Base-by-base conservation (phyloP, 1,140 invertebrate species). In the Achroia grisella region DNA sequence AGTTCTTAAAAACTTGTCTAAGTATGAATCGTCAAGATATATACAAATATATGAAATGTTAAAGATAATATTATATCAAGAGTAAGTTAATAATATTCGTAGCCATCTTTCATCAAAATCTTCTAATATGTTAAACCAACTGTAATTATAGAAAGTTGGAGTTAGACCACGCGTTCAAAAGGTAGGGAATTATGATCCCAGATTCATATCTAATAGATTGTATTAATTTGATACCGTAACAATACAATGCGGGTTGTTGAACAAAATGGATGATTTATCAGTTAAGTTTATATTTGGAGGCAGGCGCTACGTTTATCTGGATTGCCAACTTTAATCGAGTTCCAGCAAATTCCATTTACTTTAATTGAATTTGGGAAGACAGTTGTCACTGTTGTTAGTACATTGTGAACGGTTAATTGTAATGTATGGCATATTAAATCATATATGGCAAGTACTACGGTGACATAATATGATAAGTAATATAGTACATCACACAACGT, bases 251-350 rank as follows among this genome's bases (percentile, higher is more conserved):
- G 39, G 39, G 11, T 40, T 29, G 39, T 47, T 47, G 32, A 39
- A 50, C 48, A 28, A 51, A 51, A 46, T 39, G 29, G 46, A 39
- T 52, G 32, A 52, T 52, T 47, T 46, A 47, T 52, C 39, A 39
- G 36, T 39, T 27, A 41, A 52, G 50, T 46, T 46, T 41, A 52
- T 46, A 46, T 52, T 49, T 44, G 32, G 36, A 23, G 17, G 2
- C 2, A 37, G 35, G 9, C 35, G 14, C 35, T 15, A 17, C 17
- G 14, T 37, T 37, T 37, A 37, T 37, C 35, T 17, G 35, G 35
- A 37, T 37, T 37, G 35, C 14, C 15, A 37, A 37, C 35, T 37
- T 37, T 37, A 37, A 37, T 37, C 35, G 13, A 17, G 10, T 17
- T 17, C 14, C 9, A 37, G 17, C 13, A 37, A 37, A 37, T 15